Percentiles rank a stretch among this genome's conserved stretches.
Conservation (phyloP, 2,797 vertebrate species). For the Mus spretus region DNA sequence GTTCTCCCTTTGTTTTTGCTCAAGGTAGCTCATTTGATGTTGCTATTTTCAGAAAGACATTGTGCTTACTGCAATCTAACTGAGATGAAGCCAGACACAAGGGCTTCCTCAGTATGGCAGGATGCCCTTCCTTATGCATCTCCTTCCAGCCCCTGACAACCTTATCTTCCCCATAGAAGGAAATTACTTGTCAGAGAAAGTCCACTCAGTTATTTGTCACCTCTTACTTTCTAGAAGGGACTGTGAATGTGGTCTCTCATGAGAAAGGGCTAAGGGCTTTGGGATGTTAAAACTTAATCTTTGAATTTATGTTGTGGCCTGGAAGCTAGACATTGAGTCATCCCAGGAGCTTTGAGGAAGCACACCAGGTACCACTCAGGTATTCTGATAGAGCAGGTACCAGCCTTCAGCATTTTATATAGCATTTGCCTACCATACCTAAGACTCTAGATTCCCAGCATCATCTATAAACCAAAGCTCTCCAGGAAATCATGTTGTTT, state of each 20-base stretch:
- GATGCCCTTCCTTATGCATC: slow-evolving; percentile 34
- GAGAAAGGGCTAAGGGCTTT: not conserved
- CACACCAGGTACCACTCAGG: too few relatives aligned
- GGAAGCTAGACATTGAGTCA: slow-evolving; percentile 11
- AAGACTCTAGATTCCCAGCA: not conserved
- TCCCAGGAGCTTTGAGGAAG: not conserved
- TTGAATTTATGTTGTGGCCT: slow-evolving; percentile 44
- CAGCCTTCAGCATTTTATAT: not conserved
- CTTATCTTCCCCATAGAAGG: slow-evolving; percentile 32
- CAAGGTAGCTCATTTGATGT: slow-evolving; percentile 76
- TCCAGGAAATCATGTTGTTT: not conserved
- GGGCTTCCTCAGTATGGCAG: not conserved
- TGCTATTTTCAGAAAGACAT: slow-evolving; percentile 73
- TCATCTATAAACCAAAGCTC: not conserved
- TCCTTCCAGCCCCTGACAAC: slow-evolving; percentile 19
- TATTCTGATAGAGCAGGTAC: not conserved
- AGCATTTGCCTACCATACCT: not conserved
- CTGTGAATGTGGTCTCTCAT: not conserved
- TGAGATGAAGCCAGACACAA: slow-evolving; percentile 48
- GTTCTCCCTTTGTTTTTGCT: slow-evolving; percentile 30
- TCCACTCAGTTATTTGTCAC: slow-evolving; percentile 26
- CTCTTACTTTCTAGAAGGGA: not conserved
- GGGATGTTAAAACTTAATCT: slow-evolving; percentile 36
- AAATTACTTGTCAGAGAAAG: slow-evolving; percentile 48
- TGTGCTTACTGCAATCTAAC: slow-evolving; percentile 78